These are phyloP conservation scores for Caenorhabditis sp. DNA, from an alignment of 2,888 invertebrate species.

Conservation along the genomic window DNA sequence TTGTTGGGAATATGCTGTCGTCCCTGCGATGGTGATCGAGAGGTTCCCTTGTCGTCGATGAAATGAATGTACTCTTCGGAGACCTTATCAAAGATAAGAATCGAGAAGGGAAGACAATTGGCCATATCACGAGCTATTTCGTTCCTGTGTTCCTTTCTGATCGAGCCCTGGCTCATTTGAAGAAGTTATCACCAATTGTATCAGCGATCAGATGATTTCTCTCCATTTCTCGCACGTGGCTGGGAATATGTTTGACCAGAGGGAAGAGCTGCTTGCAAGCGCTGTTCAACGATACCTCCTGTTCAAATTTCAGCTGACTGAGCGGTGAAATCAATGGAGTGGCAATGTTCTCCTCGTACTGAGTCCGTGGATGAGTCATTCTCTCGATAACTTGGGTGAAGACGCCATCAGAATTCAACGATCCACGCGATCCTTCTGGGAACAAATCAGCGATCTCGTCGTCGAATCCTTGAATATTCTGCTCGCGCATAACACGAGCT, in stretches of 20 bases:
- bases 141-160: constrained; percentile 15
- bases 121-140: constrained; percentile 45
- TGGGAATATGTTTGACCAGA: constrained; percentile 86
- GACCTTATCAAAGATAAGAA: constrained; percentile 71
- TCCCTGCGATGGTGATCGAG: constrained; percentile 16
- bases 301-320: constrained; percentile 65
- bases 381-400: constrained; percentile 22
- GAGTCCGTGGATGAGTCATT: constrained; percentile 11
- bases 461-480: not conserved
- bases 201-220: constrained; percentile 60
- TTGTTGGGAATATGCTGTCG: constrained; percentile 9
- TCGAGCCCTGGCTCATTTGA: constrained; percentile 6
- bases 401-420: not conserved
- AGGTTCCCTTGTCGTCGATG: constrained; percentile 69
- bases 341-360: constrained; percentile 53
- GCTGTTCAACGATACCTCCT: constrained; percentile 64
- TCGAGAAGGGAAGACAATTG: constrained; percentile 68
- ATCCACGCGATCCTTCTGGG: constrained; percentile 8
- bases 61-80: constrained; percentile 72
- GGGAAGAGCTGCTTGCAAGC: constrained; percentile 71
- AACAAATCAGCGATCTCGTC: constrained; percentile 5
- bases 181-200: constrained; percentile 48
- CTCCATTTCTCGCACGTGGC: constrained; percentile 84
- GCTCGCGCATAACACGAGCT: not conserved
- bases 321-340: constrained; percentile 61